These are phyloP conservation scores for Himalopsyche phryganea DNA, from an alignment of 1,140 invertebrate species.

Conservation along the genomic window DNA sequence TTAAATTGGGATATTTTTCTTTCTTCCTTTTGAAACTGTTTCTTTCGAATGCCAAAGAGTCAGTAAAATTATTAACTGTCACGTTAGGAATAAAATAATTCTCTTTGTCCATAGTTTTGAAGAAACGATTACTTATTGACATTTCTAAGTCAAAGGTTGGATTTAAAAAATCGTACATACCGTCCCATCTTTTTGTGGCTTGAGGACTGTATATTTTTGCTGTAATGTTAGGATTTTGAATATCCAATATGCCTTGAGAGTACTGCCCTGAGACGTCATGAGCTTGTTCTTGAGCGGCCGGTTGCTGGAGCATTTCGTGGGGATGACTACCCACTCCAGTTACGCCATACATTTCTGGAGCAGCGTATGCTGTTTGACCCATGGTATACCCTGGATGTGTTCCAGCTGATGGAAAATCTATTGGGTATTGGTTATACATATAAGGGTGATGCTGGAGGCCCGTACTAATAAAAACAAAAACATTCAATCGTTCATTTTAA, in stretches of 20 bases:
- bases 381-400: constrained; percentile 49
- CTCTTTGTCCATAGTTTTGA: background rate
- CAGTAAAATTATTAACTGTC: background rate
- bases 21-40: too few relatives aligned
- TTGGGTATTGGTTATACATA: constrained; percentile 51
- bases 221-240: constrained; percentile 44
- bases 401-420: constrained; percentile 47
- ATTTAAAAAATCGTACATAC: constrained; percentile 38
- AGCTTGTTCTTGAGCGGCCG: constrained; percentile 31
- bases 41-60: background rate
- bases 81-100: background rate
- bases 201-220: constrained; percentile 20
- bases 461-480: constrained; percentile 40
- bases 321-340: constrained; percentile 40
- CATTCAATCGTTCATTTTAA: background rate
- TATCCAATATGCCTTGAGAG: constrained; percentile 47
- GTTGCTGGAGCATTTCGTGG: constrained; percentile 42
- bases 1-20: too few relatives aligned
- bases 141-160: background rate
- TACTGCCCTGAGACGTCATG: constrained; percentile 49
- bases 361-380: constrained; percentile 41
- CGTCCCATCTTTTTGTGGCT: constrained; percentile 51
- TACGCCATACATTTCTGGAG: constrained; percentile 47
- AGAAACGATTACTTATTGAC: background rate
- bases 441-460: constrained; percentile 48